These are phyloP conservation scores for Neelides folsomi DNA, from an alignment of 2,888 invertebrate species.

Conservation along the genomic window DNA sequence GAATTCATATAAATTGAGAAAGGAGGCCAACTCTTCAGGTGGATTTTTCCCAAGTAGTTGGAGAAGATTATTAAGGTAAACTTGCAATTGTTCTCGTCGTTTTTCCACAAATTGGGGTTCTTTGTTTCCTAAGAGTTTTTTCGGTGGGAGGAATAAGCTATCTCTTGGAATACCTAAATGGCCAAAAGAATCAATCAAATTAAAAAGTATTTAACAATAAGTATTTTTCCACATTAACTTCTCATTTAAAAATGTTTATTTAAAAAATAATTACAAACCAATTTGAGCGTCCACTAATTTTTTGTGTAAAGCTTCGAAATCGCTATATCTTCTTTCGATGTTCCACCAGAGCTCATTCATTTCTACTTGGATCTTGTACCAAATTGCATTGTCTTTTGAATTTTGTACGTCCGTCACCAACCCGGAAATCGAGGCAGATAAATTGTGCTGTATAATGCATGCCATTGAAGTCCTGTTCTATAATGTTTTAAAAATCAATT, in stretches of 20 bases:
- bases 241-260: no score
- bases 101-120: conserved; percentile 75
- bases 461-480: conserved; percentile 17
- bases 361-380: conserved; percentile 32
- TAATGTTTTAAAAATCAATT: no score
- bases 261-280: conserved; percentile 54
- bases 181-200: no score
- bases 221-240: no score
- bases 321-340: conserved; percentile 73
- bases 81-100: conserved; percentile 62
- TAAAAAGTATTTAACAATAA: no score
- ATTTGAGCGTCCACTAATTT: conserved; percentile 66
- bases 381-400: conserved; percentile 29
- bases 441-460: conserved; percentile 19
- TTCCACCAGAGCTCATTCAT: conserved; percentile 55
- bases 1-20: conserved; percentile 76
- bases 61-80: conserved; percentile 64
- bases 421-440: conserved; percentile 30
- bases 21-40: conserved; percentile 65
- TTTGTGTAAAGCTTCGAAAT: conserved; percentile 77
- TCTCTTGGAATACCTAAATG: conserved; percentile 27
- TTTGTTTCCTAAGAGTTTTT: conserved; percentile 82
- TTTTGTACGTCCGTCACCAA: conserved; percentile 23
- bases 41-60: conserved; percentile 52
- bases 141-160: conserved; percentile 60